Conservation (phyloP, 1,140 invertebrate genomes). For the Triops longicaudatus region DNA sequence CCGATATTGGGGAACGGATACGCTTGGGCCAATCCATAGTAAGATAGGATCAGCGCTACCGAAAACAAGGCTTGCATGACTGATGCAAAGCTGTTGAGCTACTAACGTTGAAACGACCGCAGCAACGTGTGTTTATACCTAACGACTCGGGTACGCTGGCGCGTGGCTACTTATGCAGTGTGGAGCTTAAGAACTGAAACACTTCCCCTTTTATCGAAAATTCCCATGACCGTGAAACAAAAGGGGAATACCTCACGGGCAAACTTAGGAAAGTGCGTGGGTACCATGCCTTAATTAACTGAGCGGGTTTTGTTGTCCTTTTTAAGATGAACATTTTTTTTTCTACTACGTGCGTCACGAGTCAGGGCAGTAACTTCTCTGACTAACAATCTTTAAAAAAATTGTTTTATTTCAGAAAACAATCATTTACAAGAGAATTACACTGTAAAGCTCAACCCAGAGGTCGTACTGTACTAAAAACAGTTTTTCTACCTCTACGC, state of each 20-base stretch:
- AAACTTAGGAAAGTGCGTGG: not conserved
- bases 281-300: not conserved
- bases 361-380: no score
- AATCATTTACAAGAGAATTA: not conserved
- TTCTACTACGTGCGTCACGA: no score
- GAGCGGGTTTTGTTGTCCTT: not conserved
- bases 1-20: not conserved
- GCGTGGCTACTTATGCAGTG: not conserved
- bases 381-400: not conserved
- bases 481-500: no score
- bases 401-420: not conserved
- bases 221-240: constrained; percentile 3
- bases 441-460: not conserved
- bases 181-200: not conserved
- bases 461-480: not conserved
- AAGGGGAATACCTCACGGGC: not conserved
- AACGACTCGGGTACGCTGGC: not conserved
- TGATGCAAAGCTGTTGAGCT: not conserved
- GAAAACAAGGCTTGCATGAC: not conserved
- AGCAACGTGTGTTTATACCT: constrained; percentile 14
- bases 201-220: not conserved
- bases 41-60: not conserved
- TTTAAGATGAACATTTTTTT: not conserved
- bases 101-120: not conserved
- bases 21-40: constrained; percentile 14